Evolutionary conservation across 2,113 vertebrate species (phyloP).

Genomic region (Boulengeromyrus knoepffleri): DNA sequence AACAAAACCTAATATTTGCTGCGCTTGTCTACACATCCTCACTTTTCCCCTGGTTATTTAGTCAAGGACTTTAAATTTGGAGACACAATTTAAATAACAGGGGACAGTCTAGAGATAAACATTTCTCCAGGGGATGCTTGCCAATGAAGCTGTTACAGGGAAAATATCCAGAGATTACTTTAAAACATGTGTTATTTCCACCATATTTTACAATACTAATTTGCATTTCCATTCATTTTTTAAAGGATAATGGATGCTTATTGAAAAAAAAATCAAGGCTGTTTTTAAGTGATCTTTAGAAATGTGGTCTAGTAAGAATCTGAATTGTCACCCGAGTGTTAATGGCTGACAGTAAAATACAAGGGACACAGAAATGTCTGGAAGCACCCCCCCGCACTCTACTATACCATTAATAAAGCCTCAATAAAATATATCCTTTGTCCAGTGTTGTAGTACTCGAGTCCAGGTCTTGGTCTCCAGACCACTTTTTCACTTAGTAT

Average conservation of each 20-base stretch:
- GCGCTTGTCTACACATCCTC: constrained; percentile 32
- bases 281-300: constrained; percentile 24
- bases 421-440: not conserved
- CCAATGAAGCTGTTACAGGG: constrained; percentile 18
- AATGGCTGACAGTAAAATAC: not conserved
- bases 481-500: not conserved
- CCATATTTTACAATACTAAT: not conserved
- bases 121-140: constrained; percentile 34
- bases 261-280: constrained; percentile 15
- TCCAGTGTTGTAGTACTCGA: not conserved
- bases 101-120: constrained; percentile 38
- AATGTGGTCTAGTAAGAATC: constrained; percentile 10
- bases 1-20: constrained; percentile 40
- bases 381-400: not conserved
- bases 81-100: constrained; percentile 40
- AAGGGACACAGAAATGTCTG: not conserved
- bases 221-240: not conserved
- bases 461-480: not conserved
- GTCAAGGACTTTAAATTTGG: constrained; percentile 45
- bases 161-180: not conserved
- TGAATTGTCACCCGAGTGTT: constrained; percentile 2
- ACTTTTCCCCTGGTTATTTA: constrained; percentile 30
- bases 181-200: not conserved
- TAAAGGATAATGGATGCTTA: not conserved
- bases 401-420: not conserved